These are phyloP conservation scores for Etia nguti DNA, from an alignment of 2,113 vertebrate species.

Conservation along the genomic window DNA sequence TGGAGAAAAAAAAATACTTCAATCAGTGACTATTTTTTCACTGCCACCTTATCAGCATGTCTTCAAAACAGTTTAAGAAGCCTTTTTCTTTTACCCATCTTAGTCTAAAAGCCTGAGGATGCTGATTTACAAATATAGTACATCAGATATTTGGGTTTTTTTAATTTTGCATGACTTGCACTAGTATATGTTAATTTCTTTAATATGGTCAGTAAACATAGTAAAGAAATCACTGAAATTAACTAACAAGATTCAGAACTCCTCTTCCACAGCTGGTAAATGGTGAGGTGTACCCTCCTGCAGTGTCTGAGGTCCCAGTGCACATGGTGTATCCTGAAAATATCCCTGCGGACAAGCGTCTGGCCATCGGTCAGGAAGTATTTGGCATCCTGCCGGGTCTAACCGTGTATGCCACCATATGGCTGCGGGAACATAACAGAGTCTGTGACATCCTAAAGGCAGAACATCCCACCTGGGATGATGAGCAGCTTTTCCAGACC, in stretches of 20 bases:
- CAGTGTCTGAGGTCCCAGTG: slow-evolving; percentile 65
- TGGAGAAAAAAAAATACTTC: neutral
- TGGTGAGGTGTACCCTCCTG: slow-evolving; percentile 87
- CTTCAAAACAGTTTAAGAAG: neutral
- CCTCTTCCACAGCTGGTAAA: slow-evolving; percentile 72
- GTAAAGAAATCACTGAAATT: neutral
- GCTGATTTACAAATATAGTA: neutral
- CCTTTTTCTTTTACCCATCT: neutral
- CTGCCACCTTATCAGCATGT: neutral
- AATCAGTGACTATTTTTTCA: neutral
- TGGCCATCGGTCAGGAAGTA: slow-evolving; percentile 88
- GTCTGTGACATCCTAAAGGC: slow-evolving; percentile 85
- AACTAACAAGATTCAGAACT: neutral
- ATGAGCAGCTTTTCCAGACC: slow-evolving; percentile 96
- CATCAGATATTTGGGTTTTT: neutral
- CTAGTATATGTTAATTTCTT: neutral
- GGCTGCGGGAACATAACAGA: slow-evolving; percentile 93
- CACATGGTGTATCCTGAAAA: slow-evolving; percentile 82
- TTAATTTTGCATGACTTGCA: neutral
- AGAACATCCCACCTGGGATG: slow-evolving; percentile 88
- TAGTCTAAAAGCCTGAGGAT: neutral
- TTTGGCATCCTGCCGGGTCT: slow-evolving; percentile 89
- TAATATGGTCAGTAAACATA: neutral
- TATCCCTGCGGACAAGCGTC: slow-evolving; percentile 56
- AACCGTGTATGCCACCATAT: slow-evolving; percentile 83